These are phyloP conservation scores for Cyphomyrus discorhynchus DNA, from an alignment of 2,113 vertebrate species.

Conservation along the genomic window DNA sequence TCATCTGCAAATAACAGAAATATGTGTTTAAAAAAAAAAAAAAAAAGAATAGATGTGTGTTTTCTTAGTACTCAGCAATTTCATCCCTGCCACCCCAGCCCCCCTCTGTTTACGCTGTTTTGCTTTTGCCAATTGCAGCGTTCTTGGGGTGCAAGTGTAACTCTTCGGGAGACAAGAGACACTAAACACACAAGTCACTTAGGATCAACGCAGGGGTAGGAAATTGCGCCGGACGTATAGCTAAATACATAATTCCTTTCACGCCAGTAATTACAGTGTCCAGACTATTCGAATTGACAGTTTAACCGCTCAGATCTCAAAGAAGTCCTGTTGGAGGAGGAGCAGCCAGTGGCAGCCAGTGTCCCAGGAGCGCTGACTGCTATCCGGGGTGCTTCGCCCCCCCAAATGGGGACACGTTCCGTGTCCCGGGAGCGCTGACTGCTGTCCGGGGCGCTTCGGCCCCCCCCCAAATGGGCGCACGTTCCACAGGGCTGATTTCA, in stretches of 20 bases:
- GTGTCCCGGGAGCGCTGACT: slow-evolving; percentile 29
- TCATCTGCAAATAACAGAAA: neutral
- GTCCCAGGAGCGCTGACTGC: slow-evolving; percentile 31
- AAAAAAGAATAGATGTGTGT: neutral
- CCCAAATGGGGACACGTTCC: too few species aligned
- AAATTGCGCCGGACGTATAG: slow-evolving; percentile 83
- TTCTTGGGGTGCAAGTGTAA: slow-evolving; percentile 48
- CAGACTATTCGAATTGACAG: slow-evolving; percentile 80
- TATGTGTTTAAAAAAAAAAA: neutral
- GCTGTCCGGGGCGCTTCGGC: slow-evolving; percentile 26
- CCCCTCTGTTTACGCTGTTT: slow-evolving; percentile 29
- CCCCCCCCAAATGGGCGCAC: slow-evolving; percentile 54
- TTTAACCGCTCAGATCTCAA: slow-evolving; percentile 80
- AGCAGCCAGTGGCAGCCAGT: slow-evolving; percentile 29
- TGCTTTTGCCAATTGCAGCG: slow-evolving; percentile 56
- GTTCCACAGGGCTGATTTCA: slow-evolving; percentile 66
- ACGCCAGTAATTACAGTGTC: slow-evolving; percentile 79
- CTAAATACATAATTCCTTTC: slow-evolving; percentile 73
- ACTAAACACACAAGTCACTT: slow-evolving; percentile 62
- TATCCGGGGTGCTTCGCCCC: slow-evolving; percentile 33
- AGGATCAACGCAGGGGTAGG: slow-evolving; percentile 76
- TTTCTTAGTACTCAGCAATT: neutral
- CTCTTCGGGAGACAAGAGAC: slow-evolving; percentile 56
- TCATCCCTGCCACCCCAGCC: neutral
- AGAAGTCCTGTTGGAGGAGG: slow-evolving; percentile 51